Evolutionary conservation across 2,888 invertebrate species (phyloP).

Genomic region (Aphrophora alni): DNA sequence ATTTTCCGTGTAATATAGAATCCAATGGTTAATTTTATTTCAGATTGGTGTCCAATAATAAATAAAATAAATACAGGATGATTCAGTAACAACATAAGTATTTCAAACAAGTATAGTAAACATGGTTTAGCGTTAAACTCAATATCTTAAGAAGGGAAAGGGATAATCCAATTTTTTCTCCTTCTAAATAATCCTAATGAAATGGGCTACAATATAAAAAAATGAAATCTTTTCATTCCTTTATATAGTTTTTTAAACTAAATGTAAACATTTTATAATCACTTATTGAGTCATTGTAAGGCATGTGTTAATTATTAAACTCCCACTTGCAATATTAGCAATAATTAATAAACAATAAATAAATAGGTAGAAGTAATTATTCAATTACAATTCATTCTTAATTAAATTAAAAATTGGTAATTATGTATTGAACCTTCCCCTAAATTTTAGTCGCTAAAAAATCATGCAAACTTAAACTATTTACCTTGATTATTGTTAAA

Average conservation of each 20-base stretch:
- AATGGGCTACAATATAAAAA: neutral
- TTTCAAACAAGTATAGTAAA: no score
- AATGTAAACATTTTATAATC: conserved; percentile 14
- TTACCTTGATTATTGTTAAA: no score
- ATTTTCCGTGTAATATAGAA: no score
- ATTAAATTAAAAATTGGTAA: neutral
- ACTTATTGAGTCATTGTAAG: neutral
- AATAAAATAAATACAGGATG: no score
- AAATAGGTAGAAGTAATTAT: neutral
- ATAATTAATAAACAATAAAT: neutral
- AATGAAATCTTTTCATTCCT: neutral
- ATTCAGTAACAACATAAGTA: no score
- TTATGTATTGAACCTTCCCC: no score
- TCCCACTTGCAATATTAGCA: neutral
- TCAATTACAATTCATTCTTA: neutral
- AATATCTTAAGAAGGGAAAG: neutral
- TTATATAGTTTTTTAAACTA: neutral
- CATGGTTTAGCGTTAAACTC: neutral
- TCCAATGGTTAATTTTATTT: no score
- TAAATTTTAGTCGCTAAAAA: no score
- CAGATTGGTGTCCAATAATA: no score
- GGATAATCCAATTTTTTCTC: neutral
- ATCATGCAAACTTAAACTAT: no score
- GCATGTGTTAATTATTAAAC: neutral
- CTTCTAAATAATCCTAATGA: neutral